Percentiles rank a stretch among this genome's conserved stretches.
Evolutionary conservation across 2,113 vertebrate species (phyloP).

Genomic region (Prinia subflava): DNA sequence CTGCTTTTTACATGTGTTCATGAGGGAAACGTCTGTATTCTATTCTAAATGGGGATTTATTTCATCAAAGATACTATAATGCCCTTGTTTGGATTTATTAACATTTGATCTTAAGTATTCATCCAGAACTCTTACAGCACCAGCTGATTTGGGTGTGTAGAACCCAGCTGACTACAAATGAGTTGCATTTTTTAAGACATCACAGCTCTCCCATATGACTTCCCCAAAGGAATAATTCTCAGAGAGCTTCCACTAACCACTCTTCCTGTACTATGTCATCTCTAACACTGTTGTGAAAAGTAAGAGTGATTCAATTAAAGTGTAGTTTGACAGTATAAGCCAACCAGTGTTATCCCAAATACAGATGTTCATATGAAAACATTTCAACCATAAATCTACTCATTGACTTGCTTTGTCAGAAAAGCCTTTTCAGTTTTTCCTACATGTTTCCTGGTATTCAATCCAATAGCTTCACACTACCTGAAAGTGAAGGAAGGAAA

Average conservation of each 20-base stretch:
- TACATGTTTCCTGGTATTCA: background rate
- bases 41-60: background rate
- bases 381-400: slow-evolving; percentile 50
- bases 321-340: background rate
- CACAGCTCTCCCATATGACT: background rate
- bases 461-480: background rate
- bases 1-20: background rate
- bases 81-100: background rate
- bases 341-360: background rate
- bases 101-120: background rate
- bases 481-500: background rate
- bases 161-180: background rate
- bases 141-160: background rate
- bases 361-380: background rate
- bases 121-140: background rate
- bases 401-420: slow-evolving; percentile 39
- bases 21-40: background rate
- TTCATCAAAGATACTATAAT: background rate
- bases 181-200: background rate
- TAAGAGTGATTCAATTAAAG: background rate
- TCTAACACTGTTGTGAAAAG: background rate
- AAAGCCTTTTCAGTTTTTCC: slow-evolving; percentile 12
- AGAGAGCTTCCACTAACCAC: background rate
- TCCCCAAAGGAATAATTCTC: background rate
- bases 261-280: background rate